phyloP scores from a whole-genome alignment of 2,888 invertebrate genomes.

The Hetaerina titia region DNA sequence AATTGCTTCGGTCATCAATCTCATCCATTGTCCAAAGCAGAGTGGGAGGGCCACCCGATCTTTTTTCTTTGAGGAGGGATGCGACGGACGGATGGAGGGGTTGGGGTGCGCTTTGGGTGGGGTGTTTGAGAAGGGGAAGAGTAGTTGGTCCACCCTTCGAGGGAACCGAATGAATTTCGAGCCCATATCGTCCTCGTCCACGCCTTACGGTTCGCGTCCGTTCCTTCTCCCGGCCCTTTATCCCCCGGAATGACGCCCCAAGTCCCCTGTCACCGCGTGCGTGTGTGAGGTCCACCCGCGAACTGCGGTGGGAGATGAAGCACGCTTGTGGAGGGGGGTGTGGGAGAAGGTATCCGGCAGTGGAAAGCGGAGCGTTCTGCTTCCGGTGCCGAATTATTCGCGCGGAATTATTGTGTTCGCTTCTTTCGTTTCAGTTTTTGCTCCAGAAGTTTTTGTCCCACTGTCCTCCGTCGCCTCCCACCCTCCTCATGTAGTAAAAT shows the following conservation, averaged over 20 bases:
- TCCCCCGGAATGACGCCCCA: background rate
- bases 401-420: background rate
- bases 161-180: background rate
- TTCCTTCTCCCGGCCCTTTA: background rate
- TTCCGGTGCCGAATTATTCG: background rate
- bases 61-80: background rate
- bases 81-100: background rate
- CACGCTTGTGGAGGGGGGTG: background rate
- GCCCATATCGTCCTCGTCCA: background rate
- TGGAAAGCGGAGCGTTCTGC: background rate
- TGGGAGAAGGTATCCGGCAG: background rate
- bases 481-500: background rate
- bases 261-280: background rate
- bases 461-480: background rate
- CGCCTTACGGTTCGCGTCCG: background rate
- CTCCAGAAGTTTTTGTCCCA: background rate
- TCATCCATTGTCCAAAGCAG: slow-evolving; percentile 58
- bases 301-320: background rate
- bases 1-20: slow-evolving; percentile 66
- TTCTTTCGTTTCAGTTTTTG: background rate
- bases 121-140: slow-evolving; percentile 30
- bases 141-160: background rate
- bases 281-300: background rate
- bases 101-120: background rate
- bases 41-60: background rate